Evolutionary conservation across 2,888 invertebrate genomes (phyloP).

Genomic region (Pomacea canaliculata): DNA sequence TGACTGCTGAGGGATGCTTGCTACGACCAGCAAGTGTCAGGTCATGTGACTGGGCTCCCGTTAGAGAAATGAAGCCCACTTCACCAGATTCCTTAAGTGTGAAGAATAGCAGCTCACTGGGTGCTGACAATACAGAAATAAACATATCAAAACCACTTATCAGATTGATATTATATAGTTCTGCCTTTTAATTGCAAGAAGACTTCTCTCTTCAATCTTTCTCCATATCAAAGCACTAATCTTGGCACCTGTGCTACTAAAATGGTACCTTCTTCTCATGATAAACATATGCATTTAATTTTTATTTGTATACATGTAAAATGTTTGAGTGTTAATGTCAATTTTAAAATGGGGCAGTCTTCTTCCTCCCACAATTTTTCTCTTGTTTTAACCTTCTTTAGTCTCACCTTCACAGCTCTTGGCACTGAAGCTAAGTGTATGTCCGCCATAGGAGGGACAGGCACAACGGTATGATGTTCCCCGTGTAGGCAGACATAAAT

Average conservation of each 20-base stretch:
- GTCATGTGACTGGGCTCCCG: slow-evolving; percentile 40
- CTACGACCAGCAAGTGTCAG: slow-evolving; percentile 51
- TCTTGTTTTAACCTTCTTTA: neutral
- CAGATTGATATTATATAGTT: no score
- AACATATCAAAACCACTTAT: neutral
- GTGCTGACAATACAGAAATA: slow-evolving; percentile 41
- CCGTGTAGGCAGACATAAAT: slow-evolving; percentile 58
- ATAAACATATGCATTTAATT: no score
- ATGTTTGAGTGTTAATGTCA: no score
- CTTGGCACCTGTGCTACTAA: no score
- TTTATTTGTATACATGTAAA: no score
- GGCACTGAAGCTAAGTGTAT: slow-evolving; percentile 48
- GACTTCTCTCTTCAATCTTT: no score
- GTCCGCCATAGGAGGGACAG: slow-evolving; percentile 61
- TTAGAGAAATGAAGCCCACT: slow-evolving; percentile 58
- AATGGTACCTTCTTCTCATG: no score
- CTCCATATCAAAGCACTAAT: no score
- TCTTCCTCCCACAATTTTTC: neutral
- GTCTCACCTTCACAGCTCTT: slow-evolving; percentile 54
- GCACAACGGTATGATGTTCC: slow-evolving; percentile 50
- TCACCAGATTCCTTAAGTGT: slow-evolving; percentile 55
- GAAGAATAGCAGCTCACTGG: slow-evolving; percentile 54
- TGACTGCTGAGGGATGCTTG: slow-evolving; percentile 50
- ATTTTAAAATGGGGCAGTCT: no score
- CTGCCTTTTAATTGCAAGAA: no score